Evolutionary conservation across 2,888 invertebrate species (phyloP).

Genomic region (Anoncus sp.): DNA sequence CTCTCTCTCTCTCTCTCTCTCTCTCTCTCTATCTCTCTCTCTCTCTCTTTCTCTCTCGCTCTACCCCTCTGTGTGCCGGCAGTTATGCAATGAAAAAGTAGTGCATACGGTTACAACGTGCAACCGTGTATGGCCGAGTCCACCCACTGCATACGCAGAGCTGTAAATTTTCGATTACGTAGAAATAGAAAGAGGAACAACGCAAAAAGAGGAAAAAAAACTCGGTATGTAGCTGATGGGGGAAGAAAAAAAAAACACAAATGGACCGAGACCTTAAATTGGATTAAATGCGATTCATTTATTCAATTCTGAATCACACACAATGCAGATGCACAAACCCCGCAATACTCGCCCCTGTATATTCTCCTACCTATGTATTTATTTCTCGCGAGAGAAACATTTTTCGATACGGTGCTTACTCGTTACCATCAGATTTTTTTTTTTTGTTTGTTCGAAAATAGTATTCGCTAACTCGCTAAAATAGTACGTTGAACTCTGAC

Average conservation of each 20-base stretch:
- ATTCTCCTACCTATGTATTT: conserved; percentile 33
- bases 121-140: conserved; percentile 33
- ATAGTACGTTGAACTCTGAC: conserved; percentile 24
- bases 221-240: neutral
- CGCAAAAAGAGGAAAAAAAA: conserved; percentile 36
- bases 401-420: conserved; percentile 20
- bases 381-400: conserved; percentile 43
- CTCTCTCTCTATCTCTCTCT: too few relatives aligned
- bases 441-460: neutral
- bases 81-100: conserved; percentile 62
- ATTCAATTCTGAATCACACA: conserved; percentile 58
- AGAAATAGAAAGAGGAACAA: conserved; percentile 55
- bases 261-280: conserved; percentile 55
- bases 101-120: conserved; percentile 54
- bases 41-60: too few relatives aligned
- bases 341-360: conserved; percentile 17
- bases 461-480: conserved; percentile 1
- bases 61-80: conserved; percentile 14
- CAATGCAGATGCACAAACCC: conserved; percentile 31
- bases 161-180: conserved; percentile 62
- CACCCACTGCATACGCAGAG: conserved; percentile 36
- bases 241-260: conserved; percentile 11
- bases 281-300: conserved; percentile 61
- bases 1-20: conserved; percentile 6
- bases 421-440: conserved; percentile 14